phyloP scores from a whole-genome alignment of 2,113 vertebrate genomes.

The Tympanuchus pallidicinctus region DNA sequence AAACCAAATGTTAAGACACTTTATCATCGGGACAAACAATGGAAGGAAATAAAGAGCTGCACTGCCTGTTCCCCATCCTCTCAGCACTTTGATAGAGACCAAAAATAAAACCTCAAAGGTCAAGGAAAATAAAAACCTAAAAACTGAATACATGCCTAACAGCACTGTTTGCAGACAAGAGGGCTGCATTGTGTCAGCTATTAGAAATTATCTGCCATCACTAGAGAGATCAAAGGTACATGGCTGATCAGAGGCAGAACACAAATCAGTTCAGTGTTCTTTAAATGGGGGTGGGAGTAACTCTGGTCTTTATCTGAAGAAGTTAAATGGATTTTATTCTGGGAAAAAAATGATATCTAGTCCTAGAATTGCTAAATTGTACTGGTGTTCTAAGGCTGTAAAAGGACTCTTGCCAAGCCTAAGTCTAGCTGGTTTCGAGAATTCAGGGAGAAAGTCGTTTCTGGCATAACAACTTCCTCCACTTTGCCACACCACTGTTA shows the following conservation, averaged over 20 bases:
- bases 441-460: background rate
- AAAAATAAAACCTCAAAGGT: conserved; percentile 44
- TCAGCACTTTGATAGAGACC: conserved; percentile 18
- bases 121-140: conserved; percentile 31
- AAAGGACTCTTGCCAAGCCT: background rate
- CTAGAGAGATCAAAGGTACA: background rate
- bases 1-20: conserved; percentile 24
- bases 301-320: background rate
- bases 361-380: background rate
- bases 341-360: background rate
- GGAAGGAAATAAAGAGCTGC: conserved; percentile 41
- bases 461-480: background rate
- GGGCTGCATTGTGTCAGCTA: background rate
- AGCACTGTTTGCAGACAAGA: background rate
- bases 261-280: background rate
- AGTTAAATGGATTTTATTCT: background rate
- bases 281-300: background rate
- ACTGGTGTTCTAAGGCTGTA: background rate
- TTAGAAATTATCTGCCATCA: conserved; percentile 29
- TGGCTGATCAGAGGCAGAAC: background rate
- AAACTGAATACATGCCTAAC: background rate
- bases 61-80: conserved; percentile 26
- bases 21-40: background rate
- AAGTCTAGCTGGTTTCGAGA: background rate
- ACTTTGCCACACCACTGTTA: background rate